Evolutionary conservation across 2,113 vertebrate genomes (phyloP).

Genomic region (Machaerirhynchus nigripectus): DNA sequence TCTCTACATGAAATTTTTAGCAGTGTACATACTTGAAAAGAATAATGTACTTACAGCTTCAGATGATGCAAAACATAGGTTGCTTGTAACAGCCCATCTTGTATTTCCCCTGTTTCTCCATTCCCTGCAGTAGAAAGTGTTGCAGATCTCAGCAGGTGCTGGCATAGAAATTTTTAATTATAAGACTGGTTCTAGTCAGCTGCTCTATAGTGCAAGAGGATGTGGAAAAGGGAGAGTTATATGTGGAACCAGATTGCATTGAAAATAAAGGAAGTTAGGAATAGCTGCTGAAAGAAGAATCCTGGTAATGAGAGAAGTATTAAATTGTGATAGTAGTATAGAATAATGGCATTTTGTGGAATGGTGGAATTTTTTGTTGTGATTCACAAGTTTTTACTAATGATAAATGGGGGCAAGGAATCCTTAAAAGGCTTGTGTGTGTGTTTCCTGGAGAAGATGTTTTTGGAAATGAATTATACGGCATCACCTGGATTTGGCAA

Average conservation of each 20-base stretch:
- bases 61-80: neutral
- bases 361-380: neutral
- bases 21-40: neutral
- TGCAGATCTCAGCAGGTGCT: neutral
- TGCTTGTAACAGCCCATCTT: neutral
- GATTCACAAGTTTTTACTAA: neutral
- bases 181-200: neutral
- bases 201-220: neutral
- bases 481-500: neutral
- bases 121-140: neutral
- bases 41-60: neutral
- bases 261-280: neutral
- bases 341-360: slow-evolving; percentile 6
- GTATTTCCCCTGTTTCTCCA: neutral
- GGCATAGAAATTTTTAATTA: neutral
- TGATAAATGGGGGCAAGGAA: neutral
- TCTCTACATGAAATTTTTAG: neutral
- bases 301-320: slow-evolving; percentile 36
- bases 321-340: slow-evolving; percentile 53
- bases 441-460: neutral
- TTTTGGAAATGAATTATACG: slow-evolving; percentile 10
- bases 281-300: neutral
- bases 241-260: neutral
- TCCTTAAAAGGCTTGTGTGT: neutral
- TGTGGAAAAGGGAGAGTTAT: neutral